These are phyloP conservation scores for Clinocottus analis DNA, from an alignment of 2,113 vertebrate species.

Conservation along the genomic window DNA sequence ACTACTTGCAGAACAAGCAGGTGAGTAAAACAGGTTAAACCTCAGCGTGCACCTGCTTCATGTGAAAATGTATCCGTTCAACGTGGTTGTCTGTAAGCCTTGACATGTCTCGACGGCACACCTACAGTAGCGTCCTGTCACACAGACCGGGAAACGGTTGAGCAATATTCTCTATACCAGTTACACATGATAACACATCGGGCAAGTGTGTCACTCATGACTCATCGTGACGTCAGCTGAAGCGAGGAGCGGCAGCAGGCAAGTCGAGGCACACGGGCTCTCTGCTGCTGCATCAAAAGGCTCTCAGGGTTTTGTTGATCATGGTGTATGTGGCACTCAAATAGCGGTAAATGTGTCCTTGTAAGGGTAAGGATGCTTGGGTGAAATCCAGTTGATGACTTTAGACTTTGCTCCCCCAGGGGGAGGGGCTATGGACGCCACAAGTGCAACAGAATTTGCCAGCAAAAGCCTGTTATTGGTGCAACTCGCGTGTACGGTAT, in stretches of 20 bases:
- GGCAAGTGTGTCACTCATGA: conserved; percentile 23
- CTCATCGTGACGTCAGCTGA: conserved; percentile 24
- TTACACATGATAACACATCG: conserved; percentile 15
- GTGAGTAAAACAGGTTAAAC: conserved; percentile 17
- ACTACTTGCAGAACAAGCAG: neutral
- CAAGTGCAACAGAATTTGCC: neutral
- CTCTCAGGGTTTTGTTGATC: neutral
- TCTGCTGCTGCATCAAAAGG: neutral
- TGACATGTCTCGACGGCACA: conserved; percentile 19
- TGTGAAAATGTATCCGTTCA: neutral
- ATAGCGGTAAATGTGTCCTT: neutral
- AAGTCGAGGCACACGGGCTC: conserved; percentile 7
- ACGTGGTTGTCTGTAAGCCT: rapidly evolving
- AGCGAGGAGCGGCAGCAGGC: conserved; percentile 43
- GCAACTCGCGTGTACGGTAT: neutral
- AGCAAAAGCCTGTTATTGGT: conserved; percentile 8
- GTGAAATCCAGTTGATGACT: conserved; percentile 2
- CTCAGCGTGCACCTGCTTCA: neutral
- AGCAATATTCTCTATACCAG: neutral
- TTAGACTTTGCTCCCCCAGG: neutral
- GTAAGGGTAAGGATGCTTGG: neutral
- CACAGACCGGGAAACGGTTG: conserved; percentile 36
- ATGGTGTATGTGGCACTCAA: neutral
- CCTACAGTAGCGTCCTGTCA: conserved; percentile 9
- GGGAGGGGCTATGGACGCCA: neutral